Evolutionary conservation across 1,140 invertebrate species (phyloP), one percentile per base, ranked within the genome.

Genomic region (Stegodyphus dumicola): DNA sequence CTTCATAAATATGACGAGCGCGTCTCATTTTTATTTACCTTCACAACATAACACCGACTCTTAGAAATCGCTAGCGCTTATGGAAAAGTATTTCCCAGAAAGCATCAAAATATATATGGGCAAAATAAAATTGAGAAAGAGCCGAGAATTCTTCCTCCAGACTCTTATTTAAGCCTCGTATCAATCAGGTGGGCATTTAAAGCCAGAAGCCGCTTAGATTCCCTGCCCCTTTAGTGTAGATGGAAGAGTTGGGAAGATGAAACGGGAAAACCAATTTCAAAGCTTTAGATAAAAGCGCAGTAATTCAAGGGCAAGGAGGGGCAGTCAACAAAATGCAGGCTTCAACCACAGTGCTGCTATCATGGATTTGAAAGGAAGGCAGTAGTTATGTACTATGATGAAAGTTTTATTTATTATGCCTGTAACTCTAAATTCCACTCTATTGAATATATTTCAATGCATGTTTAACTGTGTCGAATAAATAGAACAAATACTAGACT

Each of bases 151-250:
- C 78, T 73, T 81, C 33, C 17, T 52, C 15, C 7, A 54, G 78
- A 69, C 78, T 49, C 33, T 33, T 81, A 69, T 81, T 81, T 81
- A 81, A 81, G 78, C 78, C 78, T 73, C 78, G 64, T 81, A 81
- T 81, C 78, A 81, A 81, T 81, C 78, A 81, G 78, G 51, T 33
- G 78, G 78, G 78, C 78, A 81, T 81, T 81, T 81, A 81, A 81
- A 73, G 69, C 78, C 73, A 52, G 69, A 81, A 81, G 78, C 49
- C 33, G 77, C 77, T 70, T 70, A 53, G 7, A 13, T 17, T 66
- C 64, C 49, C 60, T 52, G 9, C 18, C 7, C 66, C 48, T 17
- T 67, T n/a, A 13, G 53, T 54, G 67, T 51, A 69, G 65, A 67
- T 79, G 76, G 74, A 76, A 76, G 74, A 64, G 74, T 60, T 76